Evolutionary conservation across 2,888 invertebrate species (phyloP), one percentile per base, ranked within the genome.

Genomic region (Phalera bucephala): DNA sequence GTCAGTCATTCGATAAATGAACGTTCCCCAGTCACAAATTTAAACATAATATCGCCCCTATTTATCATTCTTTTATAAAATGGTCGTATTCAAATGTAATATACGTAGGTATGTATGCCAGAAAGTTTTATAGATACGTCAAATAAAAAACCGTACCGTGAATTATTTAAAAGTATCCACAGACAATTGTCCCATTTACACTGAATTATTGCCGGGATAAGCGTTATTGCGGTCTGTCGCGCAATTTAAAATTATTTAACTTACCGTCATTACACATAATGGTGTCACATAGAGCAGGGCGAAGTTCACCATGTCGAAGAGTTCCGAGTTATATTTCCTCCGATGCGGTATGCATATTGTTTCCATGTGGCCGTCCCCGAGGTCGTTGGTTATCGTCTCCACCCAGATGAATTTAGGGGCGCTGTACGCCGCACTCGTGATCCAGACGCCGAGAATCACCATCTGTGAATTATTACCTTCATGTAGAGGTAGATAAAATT

Each of bases 341-440:
- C 95, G 91, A 64, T 95, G 93, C 4, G 94, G 90, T 31, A 95
- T 92, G 74, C 96, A 96, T 44, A 95, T 93, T 0, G 93, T 93
- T 65, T 94, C 94, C 52, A 86, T 85, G 45, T 83, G 84, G 1
- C 92, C 93, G 30, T 91, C 89, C 12, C 86, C 88, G 7, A 93
- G 82, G 27, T 89, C 80, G 53, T 92, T 93, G 10, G 92, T 92
- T 32, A 95, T 93, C 0, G 95, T 95, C 68, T 95, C 94, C 53
- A 95, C 95, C 91, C 95, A 95, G 52, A 96, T 92, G 70, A 97
- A 94, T 68, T 95, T 94, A 0, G 96, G 97, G 1, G 94, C 93
- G 45, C 95, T 96, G 84, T 96, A 96, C 0, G 94, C 87, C 0
- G 95, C 95, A 49, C 96, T 95, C 10, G 94, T 91, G 33, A 95